phyloP scores from a whole-genome alignment of 2,797 vertebrate genomes.

The Percopsis omiscomaycus region DNA sequence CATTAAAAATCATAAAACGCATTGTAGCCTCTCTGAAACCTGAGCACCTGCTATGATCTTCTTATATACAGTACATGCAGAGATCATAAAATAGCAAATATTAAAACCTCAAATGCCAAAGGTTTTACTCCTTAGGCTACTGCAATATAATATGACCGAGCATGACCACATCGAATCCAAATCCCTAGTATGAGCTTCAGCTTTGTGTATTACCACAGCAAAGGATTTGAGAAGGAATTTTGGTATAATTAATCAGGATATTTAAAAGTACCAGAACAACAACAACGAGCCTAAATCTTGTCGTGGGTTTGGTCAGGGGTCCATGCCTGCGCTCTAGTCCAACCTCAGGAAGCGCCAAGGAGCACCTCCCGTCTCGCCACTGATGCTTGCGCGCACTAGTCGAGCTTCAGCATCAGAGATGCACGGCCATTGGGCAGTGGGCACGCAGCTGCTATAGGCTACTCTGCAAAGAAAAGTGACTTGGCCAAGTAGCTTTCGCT shows the following conservation, averaged over 20 bases:
- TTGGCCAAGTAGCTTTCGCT: slow-evolving; percentile 16
- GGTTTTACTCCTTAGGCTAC: not conserved
- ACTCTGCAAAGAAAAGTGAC: slow-evolving; percentile 29
- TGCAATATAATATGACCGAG: slow-evolving; percentile 7
- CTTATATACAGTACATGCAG: too few species aligned
- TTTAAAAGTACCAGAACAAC: not conserved
- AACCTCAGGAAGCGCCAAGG: slow-evolving; percentile 74
- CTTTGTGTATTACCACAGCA: slow-evolving; percentile 1
- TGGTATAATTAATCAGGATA: not conserved
- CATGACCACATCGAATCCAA: slow-evolving; percentile 1
- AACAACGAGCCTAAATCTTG: not conserved
- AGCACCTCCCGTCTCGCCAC: slow-evolving; percentile 73
- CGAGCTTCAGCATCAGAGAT: slow-evolving; percentile 52
- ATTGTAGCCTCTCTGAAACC: not conserved
- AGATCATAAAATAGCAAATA: too few species aligned
- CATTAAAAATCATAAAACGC: slow-evolving; percentile 23
- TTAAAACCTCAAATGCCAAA: too few species aligned
- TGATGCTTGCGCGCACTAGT: slow-evolving; percentile 60
- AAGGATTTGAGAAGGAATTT: not conserved
- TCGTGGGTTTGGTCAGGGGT: slow-evolving; percentile 49
- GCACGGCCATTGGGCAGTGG: slow-evolving; percentile 34
- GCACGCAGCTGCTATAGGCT: slow-evolving; percentile 28
- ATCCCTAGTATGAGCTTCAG: slow-evolving; percentile 9
- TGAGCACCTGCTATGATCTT: slow-evolving; percentile 12
- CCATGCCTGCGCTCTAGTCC: slow-evolving; percentile 58